Evolutionary conservation across 2,113 vertebrate genomes (phyloP).

Genomic region (Anarrhichthys ocellatus): DNA sequence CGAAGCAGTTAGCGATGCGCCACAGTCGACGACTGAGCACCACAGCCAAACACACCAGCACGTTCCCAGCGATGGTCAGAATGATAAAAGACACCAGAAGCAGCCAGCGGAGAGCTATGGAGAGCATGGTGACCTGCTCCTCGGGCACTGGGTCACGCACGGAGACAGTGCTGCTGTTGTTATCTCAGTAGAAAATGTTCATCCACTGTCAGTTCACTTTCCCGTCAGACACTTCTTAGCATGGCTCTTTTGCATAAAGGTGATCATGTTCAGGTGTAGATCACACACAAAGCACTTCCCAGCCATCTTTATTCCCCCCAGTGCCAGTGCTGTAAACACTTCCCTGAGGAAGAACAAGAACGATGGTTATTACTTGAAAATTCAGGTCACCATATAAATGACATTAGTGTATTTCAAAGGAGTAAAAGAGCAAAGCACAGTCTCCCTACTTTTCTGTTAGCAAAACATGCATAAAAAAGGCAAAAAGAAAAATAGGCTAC

Average conservation of each 20-base stretch:
- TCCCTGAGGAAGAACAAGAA: slow-evolving; percentile 47
- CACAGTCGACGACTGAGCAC: slow-evolving; percentile 87
- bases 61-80: slow-evolving; percentile 89
- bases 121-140: slow-evolving; percentile 64
- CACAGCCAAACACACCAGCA: slow-evolving; percentile 92
- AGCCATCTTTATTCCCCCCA: slow-evolving; percentile 14
- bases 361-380: slow-evolving; percentile 1
- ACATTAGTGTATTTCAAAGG: not conserved
- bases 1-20: slow-evolving; percentile 90
- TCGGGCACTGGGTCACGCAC: not conserved
- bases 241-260: not conserved
- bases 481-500: not conserved
- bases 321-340: not conserved
- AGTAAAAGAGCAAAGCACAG: not conserved
- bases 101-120: slow-evolving; percentile 77
- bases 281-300: slow-evolving; percentile 11
- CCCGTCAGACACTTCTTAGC: not conserved
- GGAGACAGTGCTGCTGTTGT: not conserved
- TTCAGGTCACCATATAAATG: not conserved
- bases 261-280: slow-evolving; percentile 10
- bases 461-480: not conserved
- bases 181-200: slow-evolving; percentile 9
- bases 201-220: slow-evolving; percentile 11
- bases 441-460: not conserved
- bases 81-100: slow-evolving; percentile 85